Conservation (phyloP, 2,113 vertebrate species). For the Bujurquina vittata region DNA sequence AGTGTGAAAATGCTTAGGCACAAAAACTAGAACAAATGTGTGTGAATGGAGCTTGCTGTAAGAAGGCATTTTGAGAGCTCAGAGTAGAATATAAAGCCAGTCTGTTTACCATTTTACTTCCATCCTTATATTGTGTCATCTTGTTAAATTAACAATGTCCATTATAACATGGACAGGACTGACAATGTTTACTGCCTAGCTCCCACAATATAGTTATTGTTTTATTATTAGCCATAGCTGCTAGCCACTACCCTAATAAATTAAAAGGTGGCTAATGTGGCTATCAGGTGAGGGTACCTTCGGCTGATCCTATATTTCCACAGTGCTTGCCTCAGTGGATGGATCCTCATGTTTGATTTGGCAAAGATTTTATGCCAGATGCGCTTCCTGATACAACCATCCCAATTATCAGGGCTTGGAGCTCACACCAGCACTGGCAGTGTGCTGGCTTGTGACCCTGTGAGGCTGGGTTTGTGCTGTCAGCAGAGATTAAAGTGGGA, state of each 20-base stretch:
- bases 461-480: neutral
- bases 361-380: neutral
- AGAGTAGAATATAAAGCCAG: neutral
- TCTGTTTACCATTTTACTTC: too few species aligned
- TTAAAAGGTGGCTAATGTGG: too few species aligned
- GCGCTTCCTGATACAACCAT: neutral
- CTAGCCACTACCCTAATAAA: neutral
- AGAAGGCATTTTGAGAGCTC: too few species aligned
- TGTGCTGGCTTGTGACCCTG: neutral
- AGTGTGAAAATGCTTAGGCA: too few species aligned
- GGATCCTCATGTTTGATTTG: neutral
- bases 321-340: neutral
- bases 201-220: neutral
- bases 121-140: too few species aligned
- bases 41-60: too few species aligned
- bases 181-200: too few species aligned
- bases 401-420: neutral
- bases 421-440: neutral
- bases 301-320: neutral
- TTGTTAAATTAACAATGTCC: too few species aligned
- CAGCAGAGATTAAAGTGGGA: neutral
- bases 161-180: too few species aligned
- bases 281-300: neutral
- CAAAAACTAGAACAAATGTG: too few species aligned
- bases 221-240: neutral